Evolutionary conservation across 2,888 invertebrate genomes (phyloP).

Genomic region (Tetropium fuscum): DNA sequence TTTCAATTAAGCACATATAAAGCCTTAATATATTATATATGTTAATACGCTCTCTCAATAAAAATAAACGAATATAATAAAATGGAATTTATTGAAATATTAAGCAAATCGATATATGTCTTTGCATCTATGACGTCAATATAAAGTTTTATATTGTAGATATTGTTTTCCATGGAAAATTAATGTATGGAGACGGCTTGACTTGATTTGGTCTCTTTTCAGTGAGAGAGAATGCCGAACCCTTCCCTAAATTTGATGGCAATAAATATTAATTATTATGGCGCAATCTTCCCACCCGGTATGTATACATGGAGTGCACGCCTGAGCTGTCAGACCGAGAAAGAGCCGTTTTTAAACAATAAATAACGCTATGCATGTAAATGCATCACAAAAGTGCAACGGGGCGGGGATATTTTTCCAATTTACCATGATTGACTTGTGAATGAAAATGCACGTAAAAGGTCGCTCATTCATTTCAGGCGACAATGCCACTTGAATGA

Average conservation of each 20-base stretch:
- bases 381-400: neutral
- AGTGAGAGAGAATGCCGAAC: no score
- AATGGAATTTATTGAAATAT: conserved; percentile 1
- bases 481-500: conserved; percentile 34
- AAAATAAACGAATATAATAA: conserved; percentile 9
- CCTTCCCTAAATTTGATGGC: no score
- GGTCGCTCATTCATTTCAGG: conserved; percentile 35
- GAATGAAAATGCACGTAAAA: conserved; percentile 37
- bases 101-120: neutral
- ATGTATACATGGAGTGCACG: no score
- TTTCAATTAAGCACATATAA: no score
- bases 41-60: neutral
- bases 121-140: conserved; percentile 14
- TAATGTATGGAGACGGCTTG: no score
- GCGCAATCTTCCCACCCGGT: no score
- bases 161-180: no score
- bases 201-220: no score
- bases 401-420: conserved; percentile 27
- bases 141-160: no score
- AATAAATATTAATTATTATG: no score
- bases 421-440: conserved; percentile 30
- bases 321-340: no score
- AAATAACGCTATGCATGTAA: neutral
- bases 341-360: no score
- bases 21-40: neutral